Conservation (phyloP, 2,888 invertebrate genomes). For the Ichneumoninae sp. region DNA sequence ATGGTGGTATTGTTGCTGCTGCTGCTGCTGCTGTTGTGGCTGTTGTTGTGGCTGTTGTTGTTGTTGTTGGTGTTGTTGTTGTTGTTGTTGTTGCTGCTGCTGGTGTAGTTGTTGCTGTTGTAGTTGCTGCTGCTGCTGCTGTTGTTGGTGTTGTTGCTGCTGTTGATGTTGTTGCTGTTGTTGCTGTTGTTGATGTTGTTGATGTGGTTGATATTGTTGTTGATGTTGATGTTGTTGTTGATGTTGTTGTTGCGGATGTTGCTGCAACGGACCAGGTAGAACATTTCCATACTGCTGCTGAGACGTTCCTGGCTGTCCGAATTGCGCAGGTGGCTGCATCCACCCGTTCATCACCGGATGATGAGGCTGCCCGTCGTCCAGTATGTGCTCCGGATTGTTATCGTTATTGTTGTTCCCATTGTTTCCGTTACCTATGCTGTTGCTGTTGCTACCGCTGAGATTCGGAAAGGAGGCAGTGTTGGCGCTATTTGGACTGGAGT, state of each 20-base stretch:
- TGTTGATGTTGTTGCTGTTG: slow-evolving; percentile 31
- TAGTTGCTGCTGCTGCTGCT: slow-evolving; percentile 9
- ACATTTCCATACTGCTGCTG: slow-evolving; percentile 66
- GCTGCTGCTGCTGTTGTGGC: slow-evolving; percentile 55
- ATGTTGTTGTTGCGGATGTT: slow-evolving; percentile 44
- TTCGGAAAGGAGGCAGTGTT: slow-evolving; percentile 81
- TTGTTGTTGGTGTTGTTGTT: slow-evolving; percentile 39
- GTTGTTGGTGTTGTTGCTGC: slow-evolving; percentile 40
- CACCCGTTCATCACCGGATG: slow-evolving; percentile 78
- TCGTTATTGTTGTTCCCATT: slow-evolving; percentile 65
- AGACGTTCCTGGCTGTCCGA: slow-evolving; percentile 74
- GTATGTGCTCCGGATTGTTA: slow-evolving; percentile 60
- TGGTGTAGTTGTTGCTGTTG: slow-evolving; percentile 67
- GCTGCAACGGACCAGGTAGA: slow-evolving; percentile 43
- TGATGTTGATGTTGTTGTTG: slow-evolving; percentile 54
- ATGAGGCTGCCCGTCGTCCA: slow-evolving; percentile 67
- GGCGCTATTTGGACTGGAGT: slow-evolving; percentile 81
- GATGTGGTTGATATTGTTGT: background rate
- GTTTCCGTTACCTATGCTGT: slow-evolving; percentile 61
- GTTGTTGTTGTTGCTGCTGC: slow-evolving; percentile 42
- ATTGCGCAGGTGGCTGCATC: slow-evolving; percentile 77
- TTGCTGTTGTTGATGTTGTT: slow-evolving; percentile 30
- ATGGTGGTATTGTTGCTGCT: slow-evolving; percentile 58
- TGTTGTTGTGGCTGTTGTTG: slow-evolving; percentile 21
- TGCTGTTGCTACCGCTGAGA: slow-evolving; percentile 75